A percentile compares a stretch with the other conserved stretches of the same genome.
phyloP scores from a whole-genome alignment of 1,140 invertebrate species.

The Drosophila erecta region DNA sequence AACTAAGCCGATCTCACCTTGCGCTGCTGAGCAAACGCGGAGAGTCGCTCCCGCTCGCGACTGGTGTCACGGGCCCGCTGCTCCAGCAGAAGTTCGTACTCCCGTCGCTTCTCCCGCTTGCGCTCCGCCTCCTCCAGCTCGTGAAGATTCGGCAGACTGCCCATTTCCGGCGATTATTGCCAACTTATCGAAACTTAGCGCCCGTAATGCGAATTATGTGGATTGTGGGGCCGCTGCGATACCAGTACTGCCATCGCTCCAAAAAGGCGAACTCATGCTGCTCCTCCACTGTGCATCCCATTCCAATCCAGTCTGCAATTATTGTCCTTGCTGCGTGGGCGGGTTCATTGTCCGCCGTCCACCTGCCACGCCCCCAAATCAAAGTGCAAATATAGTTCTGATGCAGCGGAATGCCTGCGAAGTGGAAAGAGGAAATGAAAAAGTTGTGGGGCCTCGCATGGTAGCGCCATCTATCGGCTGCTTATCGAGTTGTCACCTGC shows the following conservation, averaged over 20 bases:
- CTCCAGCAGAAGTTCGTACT: conserved; percentile 81
- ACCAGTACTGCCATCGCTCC: conserved; percentile 7
- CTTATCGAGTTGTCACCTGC: conserved; percentile 32
- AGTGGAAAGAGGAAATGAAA: conserved; percentile 14
- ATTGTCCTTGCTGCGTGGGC: conserved; percentile 22
- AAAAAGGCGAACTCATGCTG: conserved; percentile 7
- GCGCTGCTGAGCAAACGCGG: conserved; percentile 63
- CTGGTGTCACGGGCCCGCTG: conserved; percentile 74
- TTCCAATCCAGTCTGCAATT: conserved; percentile 22
- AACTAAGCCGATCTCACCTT: conserved; percentile 57
- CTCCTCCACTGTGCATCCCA: conserved; percentile 17
- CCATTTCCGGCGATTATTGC: conserved; percentile 84
- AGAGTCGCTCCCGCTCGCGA: conserved; percentile 74
- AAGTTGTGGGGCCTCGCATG: conserved; percentile 5
- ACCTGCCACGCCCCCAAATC: conserved; percentile 5
- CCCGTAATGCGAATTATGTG: not conserved
- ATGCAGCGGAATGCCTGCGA: conserved; percentile 10
- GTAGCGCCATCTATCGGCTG: conserved; percentile 14
- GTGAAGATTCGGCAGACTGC: conserved; percentile 88
- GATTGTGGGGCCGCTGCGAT: conserved; percentile 2
- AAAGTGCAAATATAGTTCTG: not conserved
- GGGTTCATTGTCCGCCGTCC: conserved; percentile 55
- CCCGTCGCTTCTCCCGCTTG: conserved; percentile 77
- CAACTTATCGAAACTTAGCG: not conserved
- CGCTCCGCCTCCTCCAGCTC: conserved; percentile 85